Evolutionary conservation across 2,888 invertebrate species (phyloP).

Genomic region (Papilio protenor): DNA sequence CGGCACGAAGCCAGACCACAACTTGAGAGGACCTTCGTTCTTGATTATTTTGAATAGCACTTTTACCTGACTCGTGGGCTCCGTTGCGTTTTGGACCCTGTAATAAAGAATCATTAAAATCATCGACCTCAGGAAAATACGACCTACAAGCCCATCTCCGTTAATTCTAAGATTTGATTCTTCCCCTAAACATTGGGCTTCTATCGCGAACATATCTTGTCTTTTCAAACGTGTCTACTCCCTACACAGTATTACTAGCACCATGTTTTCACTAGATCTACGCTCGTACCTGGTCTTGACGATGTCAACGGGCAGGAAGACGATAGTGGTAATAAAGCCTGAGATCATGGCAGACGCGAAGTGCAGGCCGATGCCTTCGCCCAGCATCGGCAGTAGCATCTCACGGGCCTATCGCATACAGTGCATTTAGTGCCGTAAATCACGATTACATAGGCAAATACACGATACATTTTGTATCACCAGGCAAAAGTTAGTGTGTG

Average conservation of each 20-base stretch:
- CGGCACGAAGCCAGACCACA: conserved; percentile 99
- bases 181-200: too few species aligned
- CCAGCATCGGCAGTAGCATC: conserved; percentile 81
- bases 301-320: conserved; percentile 99
- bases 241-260: neutral
- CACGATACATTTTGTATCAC: too few species aligned
- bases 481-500: too few species aligned
- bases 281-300: conserved; percentile 93
- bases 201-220: neutral
- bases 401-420: conserved; percentile 62
- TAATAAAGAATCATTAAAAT: conserved; percentile 9
- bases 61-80: conserved; percentile 88
- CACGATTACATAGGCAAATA: neutral
- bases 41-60: conserved; percentile 90
- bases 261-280: neutral
- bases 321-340: conserved; percentile 95
- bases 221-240: neutral
- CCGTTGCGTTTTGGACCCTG: conserved; percentile 98
- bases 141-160: too few species aligned
- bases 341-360: conserved; percentile 97
- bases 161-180: too few species aligned
- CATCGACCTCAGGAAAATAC: too few species aligned
- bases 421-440: neutral
- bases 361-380: conserved; percentile 92
- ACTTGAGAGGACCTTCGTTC: conserved; percentile 94